phyloP scores from a whole-genome alignment of 2,888 invertebrate genomes.

The Octonoba sinensis region DNA sequence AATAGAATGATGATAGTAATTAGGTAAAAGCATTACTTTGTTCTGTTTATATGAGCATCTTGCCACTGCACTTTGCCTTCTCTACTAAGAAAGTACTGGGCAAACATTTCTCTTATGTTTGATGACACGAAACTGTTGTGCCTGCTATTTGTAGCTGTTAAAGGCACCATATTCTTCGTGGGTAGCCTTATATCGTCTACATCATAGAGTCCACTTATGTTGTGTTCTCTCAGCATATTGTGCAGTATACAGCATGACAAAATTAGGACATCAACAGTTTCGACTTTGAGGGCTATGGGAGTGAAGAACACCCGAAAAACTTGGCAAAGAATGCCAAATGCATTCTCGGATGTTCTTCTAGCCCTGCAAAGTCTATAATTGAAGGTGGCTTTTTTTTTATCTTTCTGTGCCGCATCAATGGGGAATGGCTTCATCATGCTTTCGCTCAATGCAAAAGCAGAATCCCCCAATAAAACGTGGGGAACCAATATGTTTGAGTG shows the following conservation, averaged over 20 bases:
- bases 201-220: no score
- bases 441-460: slow-evolving; percentile 27
- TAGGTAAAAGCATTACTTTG: no score
- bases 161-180: no score
- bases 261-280: background rate
- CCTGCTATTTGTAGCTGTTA: background rate
- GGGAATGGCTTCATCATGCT: slow-evolving; percentile 22
- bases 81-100: background rate
- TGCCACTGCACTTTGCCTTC: no score
- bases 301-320: no score
- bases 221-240: background rate
- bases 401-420: background rate
- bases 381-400: slow-evolving; percentile 5
- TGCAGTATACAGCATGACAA: background rate
- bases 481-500: background rate
- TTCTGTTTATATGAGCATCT: no score
- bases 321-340: slow-evolving; percentile 19
- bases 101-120: background rate
- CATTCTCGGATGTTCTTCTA: slow-evolving; percentile 15
- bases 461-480: slow-evolving; percentile 29
- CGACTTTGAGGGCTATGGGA: background rate
- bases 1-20: no score
- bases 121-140: background rate
- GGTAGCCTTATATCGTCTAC: no score
- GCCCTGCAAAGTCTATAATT: slow-evolving; percentile 29